Percentiles rank a stretch among this genome's conserved stretches.
Evolutionary conservation across 1,140 invertebrate species (phyloP).

Genomic region (Aphidius gifuensis): DNA sequence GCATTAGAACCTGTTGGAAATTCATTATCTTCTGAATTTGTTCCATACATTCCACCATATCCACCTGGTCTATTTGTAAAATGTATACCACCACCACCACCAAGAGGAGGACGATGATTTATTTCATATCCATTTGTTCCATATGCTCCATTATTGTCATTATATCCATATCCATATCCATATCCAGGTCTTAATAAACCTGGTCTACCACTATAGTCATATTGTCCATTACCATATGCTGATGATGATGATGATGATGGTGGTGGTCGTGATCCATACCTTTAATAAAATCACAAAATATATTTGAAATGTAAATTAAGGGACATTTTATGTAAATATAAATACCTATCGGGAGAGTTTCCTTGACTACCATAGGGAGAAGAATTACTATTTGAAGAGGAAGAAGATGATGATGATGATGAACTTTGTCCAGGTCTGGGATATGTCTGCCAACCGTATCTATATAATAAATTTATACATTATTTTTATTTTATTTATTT

Average conservation of each 20-base stretch:
- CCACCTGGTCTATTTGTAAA: conserved; percentile 26
- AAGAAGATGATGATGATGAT: not conserved
- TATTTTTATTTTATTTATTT: too few species aligned
- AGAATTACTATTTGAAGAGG: too few species aligned
- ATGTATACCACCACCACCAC: conserved; percentile 19
- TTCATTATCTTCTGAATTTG: conserved; percentile 36
- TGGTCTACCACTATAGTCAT: conserved; percentile 24
- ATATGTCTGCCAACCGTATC: conserved; percentile 35
- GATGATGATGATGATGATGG: conserved; percentile 11
- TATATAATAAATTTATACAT: not conserved
- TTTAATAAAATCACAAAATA: conserved; percentile 26
- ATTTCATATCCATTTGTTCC: conserved; percentile 24
- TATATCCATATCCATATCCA: conserved; percentile 34
- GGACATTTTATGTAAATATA: not conserved
- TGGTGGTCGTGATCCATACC: conserved; percentile 35
- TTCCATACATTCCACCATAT: conserved; percentile 37
- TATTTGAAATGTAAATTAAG: too few species aligned
- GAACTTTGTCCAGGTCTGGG: not conserved
- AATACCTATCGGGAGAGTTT: conserved; percentile 20
- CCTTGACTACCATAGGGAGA: conserved; percentile 12
- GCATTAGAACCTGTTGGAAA: conserved; percentile 33
- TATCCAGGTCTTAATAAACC: conserved; percentile 37
- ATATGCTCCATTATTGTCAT: conserved; percentile 31
- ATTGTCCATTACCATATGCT: conserved; percentile 10
- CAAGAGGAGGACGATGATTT: conserved; percentile 24